Evolutionary conservation across 23 tunicate species (phyloP).

Genomic region (Trididemnum clinides): DNA sequence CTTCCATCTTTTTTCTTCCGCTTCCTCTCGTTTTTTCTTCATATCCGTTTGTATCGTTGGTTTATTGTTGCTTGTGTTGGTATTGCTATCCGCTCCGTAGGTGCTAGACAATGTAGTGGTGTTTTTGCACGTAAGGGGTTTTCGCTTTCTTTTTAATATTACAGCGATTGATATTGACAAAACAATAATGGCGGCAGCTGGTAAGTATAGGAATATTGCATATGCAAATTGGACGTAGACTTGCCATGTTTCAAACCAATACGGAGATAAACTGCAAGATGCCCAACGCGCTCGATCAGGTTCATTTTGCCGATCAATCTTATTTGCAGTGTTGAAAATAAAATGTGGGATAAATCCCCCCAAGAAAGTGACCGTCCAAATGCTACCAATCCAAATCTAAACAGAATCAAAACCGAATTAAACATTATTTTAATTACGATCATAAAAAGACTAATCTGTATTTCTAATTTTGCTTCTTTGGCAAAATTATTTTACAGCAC

Average conservation of each 20-base stretch:
- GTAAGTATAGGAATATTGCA: conserved; percentile 45
- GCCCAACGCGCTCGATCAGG: conserved; percentile 54
- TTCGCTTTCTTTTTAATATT: conserved; percentile 6
- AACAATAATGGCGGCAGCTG: conserved; percentile 37
- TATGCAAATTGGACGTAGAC: conserved; percentile 58
- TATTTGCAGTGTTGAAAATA: conserved; percentile 67
- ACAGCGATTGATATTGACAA: conserved; percentile 13
- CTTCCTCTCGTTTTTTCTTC: neutral
- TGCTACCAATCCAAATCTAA: conserved; percentile 51
- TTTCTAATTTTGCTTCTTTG: too few species aligned
- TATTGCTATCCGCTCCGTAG: too few species aligned
- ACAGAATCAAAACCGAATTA: neutral
- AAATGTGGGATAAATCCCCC: conserved; percentile 68
- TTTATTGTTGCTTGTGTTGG: neutral
- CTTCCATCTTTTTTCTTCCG: conserved; percentile 14
- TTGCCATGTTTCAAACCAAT: conserved; percentile 77
- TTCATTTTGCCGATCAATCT: conserved; percentile 46
- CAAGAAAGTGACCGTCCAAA: conserved; percentile 45
- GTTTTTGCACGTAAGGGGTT: neutral
- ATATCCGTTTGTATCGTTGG: neutral
- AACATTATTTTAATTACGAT: too few species aligned
- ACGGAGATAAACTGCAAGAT: conserved; percentile 55
- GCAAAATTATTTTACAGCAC: too few species aligned
- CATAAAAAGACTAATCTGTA: too few species aligned
- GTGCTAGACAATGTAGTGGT: neutral